A percentile compares a stretch with the other conserved stretches of the same genome.
Conservation (phyloP, 2,113 vertebrate genomes). For the Amphilophus citrinellus region DNA sequence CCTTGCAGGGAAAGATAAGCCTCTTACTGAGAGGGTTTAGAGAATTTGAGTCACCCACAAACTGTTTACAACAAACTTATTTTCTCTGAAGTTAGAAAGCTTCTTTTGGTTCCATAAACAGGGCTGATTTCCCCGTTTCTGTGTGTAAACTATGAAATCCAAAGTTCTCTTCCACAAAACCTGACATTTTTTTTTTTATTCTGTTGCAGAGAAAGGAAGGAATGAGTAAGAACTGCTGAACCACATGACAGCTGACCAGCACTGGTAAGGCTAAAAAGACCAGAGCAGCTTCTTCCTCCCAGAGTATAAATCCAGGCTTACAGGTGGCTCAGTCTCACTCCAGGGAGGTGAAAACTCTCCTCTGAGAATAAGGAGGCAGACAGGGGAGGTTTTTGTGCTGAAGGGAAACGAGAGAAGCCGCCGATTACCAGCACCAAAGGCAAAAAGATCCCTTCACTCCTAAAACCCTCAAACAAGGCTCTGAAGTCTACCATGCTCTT, state of each 20-base stretch:
- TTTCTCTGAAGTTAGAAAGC: not conserved
- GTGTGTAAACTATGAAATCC: not conserved
- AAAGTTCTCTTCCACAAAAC: not conserved
- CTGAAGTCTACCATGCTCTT: slow-evolving; percentile 59
- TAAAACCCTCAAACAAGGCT: slow-evolving; percentile 55
- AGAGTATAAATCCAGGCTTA: slow-evolving; percentile 33
- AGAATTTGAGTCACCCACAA: slow-evolving; percentile 42
- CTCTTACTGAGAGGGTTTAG: slow-evolving; percentile 66
- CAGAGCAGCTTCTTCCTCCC: slow-evolving; percentile 21
- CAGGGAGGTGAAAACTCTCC: slow-evolving; percentile 52
- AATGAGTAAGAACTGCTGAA: not conserved
- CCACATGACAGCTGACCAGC: not conserved
- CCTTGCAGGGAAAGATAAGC: slow-evolving; percentile 72
- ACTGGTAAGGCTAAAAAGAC: slow-evolving; percentile 17
- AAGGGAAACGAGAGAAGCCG: slow-evolving; percentile 71
- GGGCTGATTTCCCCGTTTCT: not conserved
- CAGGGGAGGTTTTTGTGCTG: slow-evolving; percentile 75
- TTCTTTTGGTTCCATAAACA: not conserved
- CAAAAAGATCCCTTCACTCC: slow-evolving; percentile 68
- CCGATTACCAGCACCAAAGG: slow-evolving; percentile 75
- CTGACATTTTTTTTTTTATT: not conserved
- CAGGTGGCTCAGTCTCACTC: slow-evolving; percentile 60
- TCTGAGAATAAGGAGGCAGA: slow-evolving; percentile 46
- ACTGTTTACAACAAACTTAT: slow-evolving; percentile 29
- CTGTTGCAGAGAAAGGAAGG: not conserved